phyloP scores from a whole-genome alignment of 2,113 vertebrate species.

The Patagioenas fasciata region DNA sequence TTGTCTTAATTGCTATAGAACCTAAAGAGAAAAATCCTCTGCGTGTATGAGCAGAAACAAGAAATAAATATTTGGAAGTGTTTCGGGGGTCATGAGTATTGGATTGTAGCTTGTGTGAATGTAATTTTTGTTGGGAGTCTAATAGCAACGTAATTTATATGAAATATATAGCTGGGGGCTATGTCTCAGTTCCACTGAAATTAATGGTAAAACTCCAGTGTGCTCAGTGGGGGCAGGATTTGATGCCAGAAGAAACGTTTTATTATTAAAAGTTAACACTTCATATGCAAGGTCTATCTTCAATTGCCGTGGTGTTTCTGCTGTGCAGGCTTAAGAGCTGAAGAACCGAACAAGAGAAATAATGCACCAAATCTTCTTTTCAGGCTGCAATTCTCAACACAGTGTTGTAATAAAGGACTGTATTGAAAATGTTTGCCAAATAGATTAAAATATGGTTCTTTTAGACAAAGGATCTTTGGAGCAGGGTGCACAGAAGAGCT shows the following conservation, averaged over 20 bases:
- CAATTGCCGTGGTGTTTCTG: background rate
- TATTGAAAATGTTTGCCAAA: slow-evolving; percentile 60
- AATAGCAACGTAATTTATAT: slow-evolving; percentile 22
- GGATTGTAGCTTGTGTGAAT: background rate
- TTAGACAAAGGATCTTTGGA: slow-evolving; percentile 8
- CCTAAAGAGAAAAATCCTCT: background rate
- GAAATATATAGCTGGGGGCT: background rate
- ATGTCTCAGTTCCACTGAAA: background rate
- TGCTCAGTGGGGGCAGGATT: background rate
- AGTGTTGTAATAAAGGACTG: slow-evolving; percentile 28
- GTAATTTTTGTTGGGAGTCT: slow-evolving; percentile 23
- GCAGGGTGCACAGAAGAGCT: background rate
- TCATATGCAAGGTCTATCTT: background rate
- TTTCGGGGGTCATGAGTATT: background rate
- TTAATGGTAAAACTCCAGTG: background rate
- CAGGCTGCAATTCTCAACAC: background rate
- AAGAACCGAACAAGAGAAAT: background rate
- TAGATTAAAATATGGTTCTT: slow-evolving; percentile 60
- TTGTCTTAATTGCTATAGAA: background rate
- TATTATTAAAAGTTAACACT: background rate
- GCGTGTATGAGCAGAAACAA: background rate
- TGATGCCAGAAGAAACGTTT: background rate
- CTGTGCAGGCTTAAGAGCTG: background rate
- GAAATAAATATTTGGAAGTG: background rate
- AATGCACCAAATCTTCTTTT: background rate